phyloP scores from a whole-genome alignment of 2,113 vertebrate genomes.

The Ginglymostoma cirratum region DNA sequence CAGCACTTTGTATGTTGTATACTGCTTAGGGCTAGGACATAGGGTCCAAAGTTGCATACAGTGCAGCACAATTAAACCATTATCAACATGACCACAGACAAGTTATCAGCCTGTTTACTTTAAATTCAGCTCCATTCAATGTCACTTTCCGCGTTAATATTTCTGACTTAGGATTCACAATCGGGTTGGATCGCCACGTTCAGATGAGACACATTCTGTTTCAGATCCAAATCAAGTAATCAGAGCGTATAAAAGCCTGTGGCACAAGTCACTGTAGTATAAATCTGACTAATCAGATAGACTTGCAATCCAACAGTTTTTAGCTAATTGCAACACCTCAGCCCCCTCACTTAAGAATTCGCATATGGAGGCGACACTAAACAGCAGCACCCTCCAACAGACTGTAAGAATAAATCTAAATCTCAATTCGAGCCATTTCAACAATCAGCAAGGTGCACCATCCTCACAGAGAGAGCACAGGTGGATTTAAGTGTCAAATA shows the following conservation, averaged over 20 bases:
- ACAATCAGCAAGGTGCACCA: background rate
- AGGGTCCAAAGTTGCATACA: background rate
- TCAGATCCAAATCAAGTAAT: background rate
- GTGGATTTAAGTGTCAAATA: background rate
- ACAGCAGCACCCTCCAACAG: background rate
- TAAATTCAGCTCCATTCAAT: background rate
- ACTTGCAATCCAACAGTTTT: background rate
- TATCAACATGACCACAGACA: background rate
- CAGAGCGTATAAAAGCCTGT: background rate
- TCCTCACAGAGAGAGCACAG: background rate
- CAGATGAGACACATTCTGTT: background rate
- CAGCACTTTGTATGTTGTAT: background rate
- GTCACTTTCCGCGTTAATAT: background rate
- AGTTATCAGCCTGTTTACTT: background rate
- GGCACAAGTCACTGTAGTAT: background rate
- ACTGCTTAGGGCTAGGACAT: no score
- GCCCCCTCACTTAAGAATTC: background rate
- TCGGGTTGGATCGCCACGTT: background rate
- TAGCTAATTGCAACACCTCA: background rate
- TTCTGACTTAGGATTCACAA: background rate
- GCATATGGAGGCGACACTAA: background rate
- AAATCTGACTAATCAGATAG: background rate
- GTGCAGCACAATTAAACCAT: background rate
- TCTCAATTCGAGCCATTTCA: background rate
- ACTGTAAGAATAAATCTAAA: background rate